Evolutionary conservation across 1,140 invertebrate genomes (phyloP).

Genomic region (Bombus fervidus): DNA sequence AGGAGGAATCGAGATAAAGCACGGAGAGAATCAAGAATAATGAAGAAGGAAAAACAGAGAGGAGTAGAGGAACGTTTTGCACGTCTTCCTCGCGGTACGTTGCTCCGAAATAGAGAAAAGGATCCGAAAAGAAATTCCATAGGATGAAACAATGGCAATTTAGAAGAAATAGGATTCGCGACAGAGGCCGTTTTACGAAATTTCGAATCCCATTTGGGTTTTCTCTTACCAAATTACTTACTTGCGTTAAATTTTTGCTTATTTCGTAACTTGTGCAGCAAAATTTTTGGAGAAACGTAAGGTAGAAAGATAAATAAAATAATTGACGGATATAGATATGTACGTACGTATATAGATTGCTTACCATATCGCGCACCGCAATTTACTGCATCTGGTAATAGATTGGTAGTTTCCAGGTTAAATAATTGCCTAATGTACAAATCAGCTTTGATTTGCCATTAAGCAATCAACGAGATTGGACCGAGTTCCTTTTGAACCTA

Average conservation of each 20-base stretch:
- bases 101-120: not conserved
- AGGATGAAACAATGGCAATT: not conserved
- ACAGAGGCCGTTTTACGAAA: not conserved
- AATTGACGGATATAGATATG: not conserved
- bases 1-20: slow-evolving; percentile 28
- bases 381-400: slow-evolving; percentile 46
- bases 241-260: no score
- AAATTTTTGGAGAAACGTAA: not conserved
- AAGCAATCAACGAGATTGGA: slow-evolving; percentile 47
- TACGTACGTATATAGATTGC: not conserved
- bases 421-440: slow-evolving; percentile 60
- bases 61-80: not conserved
- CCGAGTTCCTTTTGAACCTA: slow-evolving; percentile 31
- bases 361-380: slow-evolving; percentile 30
- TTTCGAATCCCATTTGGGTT: not conserved
- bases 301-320: not conserved
- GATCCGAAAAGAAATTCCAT: not conserved
- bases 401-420: slow-evolving; percentile 23
- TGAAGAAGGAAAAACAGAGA: not conserved
- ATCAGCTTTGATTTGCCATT: slow-evolving; percentile 44
- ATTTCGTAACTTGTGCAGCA: not conserved
- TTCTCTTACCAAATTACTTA: not conserved
- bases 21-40: slow-evolving; percentile 40
- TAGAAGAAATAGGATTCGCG: not conserved
- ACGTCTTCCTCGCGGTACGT: not conserved